Percentiles rank a stretch among this genome's conserved stretches.
phyloP scores from a whole-genome alignment of 2,797 vertebrate genomes.

The Pangasius larnaudii region DNA sequence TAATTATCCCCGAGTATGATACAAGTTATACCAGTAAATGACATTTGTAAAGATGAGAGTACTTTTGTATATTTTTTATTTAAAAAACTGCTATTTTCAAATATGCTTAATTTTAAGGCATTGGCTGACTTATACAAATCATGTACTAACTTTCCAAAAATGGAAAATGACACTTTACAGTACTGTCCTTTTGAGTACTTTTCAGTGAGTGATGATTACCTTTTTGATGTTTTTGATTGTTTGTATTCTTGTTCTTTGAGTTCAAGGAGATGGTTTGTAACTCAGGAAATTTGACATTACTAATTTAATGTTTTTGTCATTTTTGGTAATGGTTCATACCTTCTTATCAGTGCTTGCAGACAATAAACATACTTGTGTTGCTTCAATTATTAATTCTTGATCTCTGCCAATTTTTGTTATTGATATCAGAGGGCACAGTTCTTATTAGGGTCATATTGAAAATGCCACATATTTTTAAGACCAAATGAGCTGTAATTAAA shows the following conservation, averaged over 20 bases:
- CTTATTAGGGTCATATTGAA: not conserved
- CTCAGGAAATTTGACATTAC: constrained; percentile 27
- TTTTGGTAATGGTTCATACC: not conserved
- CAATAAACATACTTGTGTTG: not conserved
- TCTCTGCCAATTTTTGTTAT: not conserved
- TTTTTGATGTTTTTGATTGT: not conserved
- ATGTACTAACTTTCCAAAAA: constrained; percentile 6
- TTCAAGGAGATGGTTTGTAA: constrained; percentile 3
- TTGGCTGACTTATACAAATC: constrained; percentile 21
- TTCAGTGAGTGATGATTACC: not conserved
- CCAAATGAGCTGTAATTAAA: not conserved
- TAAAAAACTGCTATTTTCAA: not conserved
- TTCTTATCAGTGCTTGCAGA: not conserved
- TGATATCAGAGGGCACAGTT: not conserved
- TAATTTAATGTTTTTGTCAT: not conserved
- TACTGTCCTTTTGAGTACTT: constrained; percentile 5
- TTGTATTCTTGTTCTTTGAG: constrained; percentile 21
- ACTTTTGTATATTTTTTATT: constrained; percentile 21
- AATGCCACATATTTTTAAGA: not conserved
- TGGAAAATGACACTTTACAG: not conserved
- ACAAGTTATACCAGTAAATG: not conserved
- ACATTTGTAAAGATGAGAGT: constrained; percentile 12
- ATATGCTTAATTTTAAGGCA: not conserved
- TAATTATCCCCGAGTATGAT: not conserved
- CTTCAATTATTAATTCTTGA: not conserved